Evolutionary conservation across 1,140 invertebrate species (phyloP), one percentile per base, ranked within the genome.

Genomic region (Drosophila truncata): DNA sequence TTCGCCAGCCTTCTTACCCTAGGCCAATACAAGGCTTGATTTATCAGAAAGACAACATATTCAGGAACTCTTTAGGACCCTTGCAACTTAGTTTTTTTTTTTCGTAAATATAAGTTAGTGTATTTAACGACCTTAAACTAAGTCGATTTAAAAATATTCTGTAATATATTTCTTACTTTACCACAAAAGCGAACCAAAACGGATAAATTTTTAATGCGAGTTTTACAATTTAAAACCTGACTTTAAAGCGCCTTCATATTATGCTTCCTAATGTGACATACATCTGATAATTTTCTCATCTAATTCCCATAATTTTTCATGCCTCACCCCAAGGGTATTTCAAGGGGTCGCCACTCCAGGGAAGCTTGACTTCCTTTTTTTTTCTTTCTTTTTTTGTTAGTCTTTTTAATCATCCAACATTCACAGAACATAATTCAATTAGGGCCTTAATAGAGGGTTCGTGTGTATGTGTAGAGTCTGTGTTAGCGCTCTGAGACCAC

Each of bases 391-490:
- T 31, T 16, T 41, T 58, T 35, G 61, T 70, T 70, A 31, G 49
- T 70, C 35, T 41, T 72, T 72, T 72, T 50, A 72, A 72, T 60
- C 67, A 72, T 42, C 42, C 42, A 39, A 60, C 69, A 72, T 72
- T 60, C 37, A 50, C 62, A 69, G 59, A 66, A 67, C 70, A 88
- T 88, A 87, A 87, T 87, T 88, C 63, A 88, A 87, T 83, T 88
- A 83, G 82, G 80, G 64, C 66, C 67, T 60, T 79, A 88, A 78
- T 64, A 66, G 71, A 80, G 59, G 74, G 63, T 59, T 78, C 54
- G 46, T 76, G 60, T 70, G 66, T 27, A 18, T 44, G 52, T 42
- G 44, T 61, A 11, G 20, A 33, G 23, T 27, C n/a, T 58, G 37
- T 37, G 23, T 16, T 10, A 10, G 54, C 33, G 54, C 58, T 1